These are phyloP conservation scores for Brotula barbata DNA, from an alignment of 2,797 vertebrate genomes.

Conservation along the genomic window DNA sequence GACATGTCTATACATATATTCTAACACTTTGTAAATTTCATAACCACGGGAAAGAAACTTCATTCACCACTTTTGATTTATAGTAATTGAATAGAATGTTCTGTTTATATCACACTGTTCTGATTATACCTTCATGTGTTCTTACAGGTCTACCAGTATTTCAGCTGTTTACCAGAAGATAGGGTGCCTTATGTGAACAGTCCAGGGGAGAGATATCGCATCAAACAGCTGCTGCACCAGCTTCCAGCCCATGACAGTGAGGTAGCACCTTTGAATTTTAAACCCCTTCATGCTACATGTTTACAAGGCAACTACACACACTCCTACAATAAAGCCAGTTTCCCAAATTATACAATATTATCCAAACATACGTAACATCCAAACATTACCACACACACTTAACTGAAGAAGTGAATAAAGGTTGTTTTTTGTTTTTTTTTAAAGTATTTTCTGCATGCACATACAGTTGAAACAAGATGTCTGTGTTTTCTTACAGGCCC, in stretches of 20 bases:
- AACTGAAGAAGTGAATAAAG: background rate
- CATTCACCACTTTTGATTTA: slow-evolving; percentile 25
- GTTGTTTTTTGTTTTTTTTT: too few species aligned
- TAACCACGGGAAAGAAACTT: background rate
- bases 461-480: background rate
- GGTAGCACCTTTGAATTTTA: slow-evolving; percentile 74
- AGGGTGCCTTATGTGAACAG: slow-evolving; percentile 97
- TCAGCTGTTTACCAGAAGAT: slow-evolving; percentile 97
- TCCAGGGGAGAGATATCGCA: slow-evolving; percentile 91
- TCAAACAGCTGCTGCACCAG: slow-evolving; percentile 97
- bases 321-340: too few species aligned
- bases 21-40: slow-evolving; percentile 7
- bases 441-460: background rate
- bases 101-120: slow-evolving; percentile 3
- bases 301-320: background rate
- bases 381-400: too few species aligned
- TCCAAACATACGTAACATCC: too few species aligned
- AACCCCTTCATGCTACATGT: too few species aligned
- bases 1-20: slow-evolving; percentile 38
- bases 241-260: slow-evolving; percentile 98
- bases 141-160: slow-evolving; percentile 95
- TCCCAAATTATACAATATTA: too few species aligned
- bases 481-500: slow-evolving; percentile 73
- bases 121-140: slow-evolving; percentile 20
- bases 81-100: slow-evolving; percentile 18